Evolutionary conservation across 2,888 invertebrate genomes (phyloP), one percentile per base, ranked within the genome.

Genomic region (Anthophora plumipes): DNA sequence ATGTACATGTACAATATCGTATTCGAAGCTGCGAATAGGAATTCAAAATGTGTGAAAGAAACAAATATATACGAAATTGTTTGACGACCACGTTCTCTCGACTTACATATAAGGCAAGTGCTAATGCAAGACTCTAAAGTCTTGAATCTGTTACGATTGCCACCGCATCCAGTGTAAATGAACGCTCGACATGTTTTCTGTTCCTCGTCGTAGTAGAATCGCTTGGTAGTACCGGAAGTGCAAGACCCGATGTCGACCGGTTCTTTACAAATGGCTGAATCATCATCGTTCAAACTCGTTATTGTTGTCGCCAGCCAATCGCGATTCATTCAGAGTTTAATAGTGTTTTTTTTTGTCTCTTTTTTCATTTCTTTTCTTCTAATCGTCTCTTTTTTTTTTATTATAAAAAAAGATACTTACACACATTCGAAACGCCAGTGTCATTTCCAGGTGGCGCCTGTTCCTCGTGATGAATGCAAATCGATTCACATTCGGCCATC

Each of bases 151-250:
- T 98, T 98, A 91, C 95, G 95, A 94, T 97, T 98, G 90, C 98
- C 98, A 83, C 96, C 96, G 94, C 98, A 98, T 94, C 98, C 98
- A 85, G 96, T 95, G 94, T 97, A 98, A 91, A 96, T 95, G 94
- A 98, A 98, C 72, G 95, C 95, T 85, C 96, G 94, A 94, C 98
- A 98, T 90, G 95, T 96, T 86, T 95, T 96, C 86, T 94, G 94
- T 67, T 94, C 94, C 84, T 95, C 95, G 93, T 96, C 96, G 93
- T 96, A 97, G 94, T 96, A 95, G 96, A 96, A 98, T 91, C 97
- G 95, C 84, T 95, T 96, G 86, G 93, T 93, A 90, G 90, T 83
- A 86, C 91, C 94, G 93, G 84, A 92, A 85, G 91, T 89, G 91
- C 97, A 97, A 73, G 94, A 94, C 80, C 97, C 97, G 81, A 92